These are phyloP conservation scores for Epirrita christyi DNA, from an alignment of 2,888 invertebrate species.

Conservation along the genomic window DNA sequence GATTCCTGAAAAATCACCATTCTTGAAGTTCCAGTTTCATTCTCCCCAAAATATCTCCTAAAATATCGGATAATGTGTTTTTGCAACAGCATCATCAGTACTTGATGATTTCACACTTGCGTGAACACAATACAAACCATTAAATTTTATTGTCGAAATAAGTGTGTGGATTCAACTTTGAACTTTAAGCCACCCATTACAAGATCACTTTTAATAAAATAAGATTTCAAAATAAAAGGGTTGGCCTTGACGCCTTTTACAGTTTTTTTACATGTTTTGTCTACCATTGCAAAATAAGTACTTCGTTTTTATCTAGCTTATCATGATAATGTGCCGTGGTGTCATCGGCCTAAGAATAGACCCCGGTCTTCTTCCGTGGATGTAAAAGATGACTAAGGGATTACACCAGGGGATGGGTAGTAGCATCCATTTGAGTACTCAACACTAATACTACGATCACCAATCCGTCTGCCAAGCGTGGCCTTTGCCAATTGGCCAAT, in stretches of 20 bases:
- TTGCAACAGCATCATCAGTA: conserved; percentile 34
- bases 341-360: too few relatives aligned
- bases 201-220: conserved; percentile 1
- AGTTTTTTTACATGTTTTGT: conserved; percentile 5
- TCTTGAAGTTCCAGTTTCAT: too few relatives aligned
- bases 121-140: conserved; percentile 58
- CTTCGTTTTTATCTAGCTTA: neutral
- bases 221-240: neutral
- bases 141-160: conserved; percentile 14
- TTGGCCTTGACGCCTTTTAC: conserved; percentile 15
- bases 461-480: too few relatives aligned
- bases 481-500: too few relatives aligned
- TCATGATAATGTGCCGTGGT: neutral
- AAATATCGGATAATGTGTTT: neutral
- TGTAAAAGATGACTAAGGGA: too few relatives aligned
- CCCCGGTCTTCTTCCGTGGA: too few relatives aligned
- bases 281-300: conserved; percentile 1
- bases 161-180: conserved; percentile 9
- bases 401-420: too few relatives aligned
- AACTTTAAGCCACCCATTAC: conserved; percentile 1
- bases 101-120: conserved; percentile 59
- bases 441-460: too few relatives aligned
- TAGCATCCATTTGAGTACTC: too few relatives aligned
- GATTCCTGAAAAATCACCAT: too few relatives aligned
- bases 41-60: too few relatives aligned